A percentile compares a stretch with the other conserved stretches of the same genome.
Conservation (phyloP, 2,888 invertebrate genomes). For the Zaprionus obscuricornis region DNA sequence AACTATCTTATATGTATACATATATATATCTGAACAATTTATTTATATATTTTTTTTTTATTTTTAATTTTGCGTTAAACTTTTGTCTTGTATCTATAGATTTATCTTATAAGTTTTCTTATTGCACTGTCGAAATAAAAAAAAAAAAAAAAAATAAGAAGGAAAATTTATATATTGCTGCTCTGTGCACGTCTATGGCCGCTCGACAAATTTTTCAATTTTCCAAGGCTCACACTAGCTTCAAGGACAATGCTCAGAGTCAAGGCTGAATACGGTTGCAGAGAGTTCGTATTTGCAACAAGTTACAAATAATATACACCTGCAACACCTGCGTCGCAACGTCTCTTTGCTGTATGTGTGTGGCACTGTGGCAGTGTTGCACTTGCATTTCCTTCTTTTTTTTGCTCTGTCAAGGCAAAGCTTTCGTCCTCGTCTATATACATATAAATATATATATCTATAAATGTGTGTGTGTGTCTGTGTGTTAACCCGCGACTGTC, state of each 20-base stretch:
- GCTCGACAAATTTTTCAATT: slow-evolving; percentile 64
- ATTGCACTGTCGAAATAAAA: too few relatives aligned
- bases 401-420: slow-evolving; percentile 57
- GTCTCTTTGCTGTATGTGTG: too few relatives aligned
- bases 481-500: slow-evolving; percentile 32
- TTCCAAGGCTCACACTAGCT: slow-evolving; percentile 38
- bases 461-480: slow-evolving; percentile 7
- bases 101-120: too few relatives aligned
- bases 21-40: too few relatives aligned
- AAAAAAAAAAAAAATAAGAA: too few relatives aligned
- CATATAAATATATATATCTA: slow-evolving; percentile 8
- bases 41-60: too few relatives aligned
- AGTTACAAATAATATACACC: slow-evolving; percentile 47
- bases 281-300: slow-evolving; percentile 54
- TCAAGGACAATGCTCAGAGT: slow-evolving; percentile 67
- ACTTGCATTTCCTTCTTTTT: slow-evolving; percentile 37
- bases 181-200: background rate
- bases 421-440: slow-evolving; percentile 6
- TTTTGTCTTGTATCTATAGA: too few relatives aligned
- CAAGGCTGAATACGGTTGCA: slow-evolving; percentile 54
- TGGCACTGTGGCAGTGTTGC: slow-evolving; percentile 8
- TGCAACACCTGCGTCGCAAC: slow-evolving; percentile 37
- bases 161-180: too few relatives aligned
- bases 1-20: too few relatives aligned
- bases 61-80: too few relatives aligned